Evolutionary conservation across 1,140 invertebrate species (phyloP).

Genomic region (Habropoda laboriosa): DNA sequence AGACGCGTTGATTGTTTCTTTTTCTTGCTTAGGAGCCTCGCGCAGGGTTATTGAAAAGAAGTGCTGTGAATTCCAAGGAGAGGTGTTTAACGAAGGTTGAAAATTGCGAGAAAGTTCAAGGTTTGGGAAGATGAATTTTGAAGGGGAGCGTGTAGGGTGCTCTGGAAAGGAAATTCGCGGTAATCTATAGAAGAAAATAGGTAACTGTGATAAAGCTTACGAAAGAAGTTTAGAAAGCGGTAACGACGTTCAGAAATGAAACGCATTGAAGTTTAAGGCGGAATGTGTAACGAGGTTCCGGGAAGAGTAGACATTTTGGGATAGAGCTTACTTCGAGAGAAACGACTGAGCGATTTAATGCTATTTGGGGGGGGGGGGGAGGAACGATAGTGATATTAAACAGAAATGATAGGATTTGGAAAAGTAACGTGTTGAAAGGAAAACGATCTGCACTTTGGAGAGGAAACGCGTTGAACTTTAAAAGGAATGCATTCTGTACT

Average conservation of each 20-base stretch:
- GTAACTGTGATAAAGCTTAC: neutral
- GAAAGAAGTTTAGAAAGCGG: too few species aligned
- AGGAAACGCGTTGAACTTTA: neutral
- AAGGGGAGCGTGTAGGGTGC: neutral
- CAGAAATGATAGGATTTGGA: neutral
- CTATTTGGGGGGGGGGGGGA: too few species aligned
- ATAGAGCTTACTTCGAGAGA: too few species aligned
- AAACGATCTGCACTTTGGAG: neutral
- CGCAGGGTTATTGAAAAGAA: neutral
- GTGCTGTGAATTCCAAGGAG: neutral
- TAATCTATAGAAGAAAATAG: neutral
- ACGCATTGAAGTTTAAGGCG: neutral
- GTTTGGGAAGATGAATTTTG: neutral
- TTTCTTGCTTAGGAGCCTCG: too few species aligned
- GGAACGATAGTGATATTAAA: too few species aligned
- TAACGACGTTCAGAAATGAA: neutral
- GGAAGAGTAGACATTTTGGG: too few species aligned
- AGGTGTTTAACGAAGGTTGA: slow-evolving; percentile 3
- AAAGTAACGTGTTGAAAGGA: neutral
- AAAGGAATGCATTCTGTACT: slow-evolving; percentile 3
- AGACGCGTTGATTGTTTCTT: too few species aligned
- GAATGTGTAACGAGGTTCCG: neutral
- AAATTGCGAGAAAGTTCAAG: neutral
- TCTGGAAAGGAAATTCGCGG: neutral
- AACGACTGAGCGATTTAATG: too few species aligned